Evolutionary conservation across 2,888 invertebrate species (phyloP), one percentile per base, ranked within the genome.

Genomic region (Eustalomyia histrio): DNA sequence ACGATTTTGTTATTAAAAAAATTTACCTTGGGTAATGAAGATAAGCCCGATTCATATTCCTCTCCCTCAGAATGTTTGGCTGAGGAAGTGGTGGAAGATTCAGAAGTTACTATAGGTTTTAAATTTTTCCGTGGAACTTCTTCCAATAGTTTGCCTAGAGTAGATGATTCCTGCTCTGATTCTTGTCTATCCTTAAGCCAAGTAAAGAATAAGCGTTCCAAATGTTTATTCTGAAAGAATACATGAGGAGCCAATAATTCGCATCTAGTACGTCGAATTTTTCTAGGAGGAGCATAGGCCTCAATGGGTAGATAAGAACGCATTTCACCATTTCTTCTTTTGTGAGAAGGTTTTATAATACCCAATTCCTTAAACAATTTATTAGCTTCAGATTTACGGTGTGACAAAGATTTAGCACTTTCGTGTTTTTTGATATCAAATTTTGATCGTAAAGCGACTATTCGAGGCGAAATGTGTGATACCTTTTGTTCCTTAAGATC

Each of bases 251-350:
- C 83, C 12, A 76, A 67, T 33, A 85, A 85, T 72, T 89, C 89
- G 47, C 84, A 81, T 0, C 86, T 85, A 0, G 89, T 87, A 24
- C 88, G 87, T 1, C 89, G 85, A 18, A 89, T 90, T 69, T 89
- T 89, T 71, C 85, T 87, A 16, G 88, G 88, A n/a, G 89, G 89
- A 0, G 88, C 89, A 84, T 86, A 88, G 0, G 86, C 85, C 21
- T 90, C 89, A 2, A 86, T 86, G 24, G 87, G 84, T 61, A 88
- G 16, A 0, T 76, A 61, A 8, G 75, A 79, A 12, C 86, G 83
- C 57, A 86, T 83, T 73, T 86, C 71, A 58, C 85, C 73, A 50
- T 85, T 71, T 63, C 83, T 85, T 50, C 89, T 84, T 16, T 88
- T 88, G 17, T 84, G 84, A 0, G 85, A 55, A 1, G 76, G 55